A percentile compares a stretch with the other conserved stretches of the same genome.
Conservation (phyloP, 2,888 invertebrate genomes). For the Atrina japonica region DNA sequence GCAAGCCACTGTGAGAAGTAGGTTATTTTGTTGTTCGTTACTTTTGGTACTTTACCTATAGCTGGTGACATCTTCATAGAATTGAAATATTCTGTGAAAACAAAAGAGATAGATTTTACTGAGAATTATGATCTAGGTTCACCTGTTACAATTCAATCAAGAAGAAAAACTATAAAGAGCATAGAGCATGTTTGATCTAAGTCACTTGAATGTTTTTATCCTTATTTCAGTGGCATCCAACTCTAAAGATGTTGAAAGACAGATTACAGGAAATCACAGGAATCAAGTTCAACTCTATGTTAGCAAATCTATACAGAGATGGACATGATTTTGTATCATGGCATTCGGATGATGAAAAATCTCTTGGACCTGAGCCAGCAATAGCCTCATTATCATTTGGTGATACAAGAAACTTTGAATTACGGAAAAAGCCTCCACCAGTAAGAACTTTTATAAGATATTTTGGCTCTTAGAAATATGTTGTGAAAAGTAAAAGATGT, state of each 20-base stretch:
- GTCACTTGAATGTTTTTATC: too few species aligned
- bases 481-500: neutral
- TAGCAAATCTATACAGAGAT: constrained; percentile 81
- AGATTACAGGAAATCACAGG: constrained; percentile 78
- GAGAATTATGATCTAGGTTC: too few species aligned
- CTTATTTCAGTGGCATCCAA: constrained; percentile 75
- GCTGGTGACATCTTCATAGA: too few species aligned
- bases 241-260: constrained; percentile 69
- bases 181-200: too few species aligned
- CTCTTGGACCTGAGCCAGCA: constrained; percentile 79
- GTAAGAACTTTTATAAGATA: constrained; percentile 56
- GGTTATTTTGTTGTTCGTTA: too few species aligned
- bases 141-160: too few species aligned
- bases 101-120: too few species aligned
- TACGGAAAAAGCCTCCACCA: constrained; percentile 78
- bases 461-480: neutral
- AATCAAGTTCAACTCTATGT: constrained; percentile 81
- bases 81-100: too few species aligned
- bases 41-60: too few species aligned
- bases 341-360: constrained; percentile 81
- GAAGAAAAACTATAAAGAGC: too few species aligned
- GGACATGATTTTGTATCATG: constrained; percentile 81
- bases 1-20: too few species aligned
- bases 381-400: constrained; percentile 81
- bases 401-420: constrained; percentile 80